These are phyloP conservation scores for Toxotes lorentzi DNA, from an alignment of 2,797 vertebrate genomes.

Conservation along the genomic window DNA sequence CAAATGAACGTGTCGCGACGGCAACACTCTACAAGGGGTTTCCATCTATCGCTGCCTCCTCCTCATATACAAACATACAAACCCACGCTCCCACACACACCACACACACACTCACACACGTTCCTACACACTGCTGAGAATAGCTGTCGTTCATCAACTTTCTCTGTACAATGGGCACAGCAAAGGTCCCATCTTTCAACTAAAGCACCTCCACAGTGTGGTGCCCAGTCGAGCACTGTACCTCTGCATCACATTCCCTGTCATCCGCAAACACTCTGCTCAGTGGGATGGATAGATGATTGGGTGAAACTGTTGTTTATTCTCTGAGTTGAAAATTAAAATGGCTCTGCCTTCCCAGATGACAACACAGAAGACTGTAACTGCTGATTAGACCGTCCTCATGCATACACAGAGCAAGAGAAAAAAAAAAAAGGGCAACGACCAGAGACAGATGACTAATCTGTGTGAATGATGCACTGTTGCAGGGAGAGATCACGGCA, in stretches of 20 bases:
- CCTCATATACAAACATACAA: conserved; percentile 47
- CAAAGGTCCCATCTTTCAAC: conserved; percentile 75
- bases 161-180: conserved; percentile 73
- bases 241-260: conserved; percentile 55
- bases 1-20: conserved; percentile 68
- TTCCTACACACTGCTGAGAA: conserved; percentile 61
- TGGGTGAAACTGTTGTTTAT: conserved; percentile 57
- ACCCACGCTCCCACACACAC: conserved; percentile 7
- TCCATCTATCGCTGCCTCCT: conserved; percentile 69
- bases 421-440: neutral
- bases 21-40: conserved; percentile 52
- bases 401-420: neutral
- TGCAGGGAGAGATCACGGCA: neutral
- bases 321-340: conserved; percentile 53
- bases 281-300: conserved; percentile 39
- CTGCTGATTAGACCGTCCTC: conserved; percentile 38
- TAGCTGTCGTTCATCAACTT: conserved; percentile 80
- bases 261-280: conserved; percentile 51
- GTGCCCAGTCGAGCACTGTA: conserved; percentile 52
- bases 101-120: conserved; percentile 1
- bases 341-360: conserved; percentile 21
- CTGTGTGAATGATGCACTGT: neutral
- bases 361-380: conserved; percentile 22
- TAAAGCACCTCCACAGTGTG: conserved; percentile 63
- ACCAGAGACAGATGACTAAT: neutral